phyloP scores from a whole-genome alignment of 2,888 invertebrate genomes.

The Dynastes hyllus region DNA sequence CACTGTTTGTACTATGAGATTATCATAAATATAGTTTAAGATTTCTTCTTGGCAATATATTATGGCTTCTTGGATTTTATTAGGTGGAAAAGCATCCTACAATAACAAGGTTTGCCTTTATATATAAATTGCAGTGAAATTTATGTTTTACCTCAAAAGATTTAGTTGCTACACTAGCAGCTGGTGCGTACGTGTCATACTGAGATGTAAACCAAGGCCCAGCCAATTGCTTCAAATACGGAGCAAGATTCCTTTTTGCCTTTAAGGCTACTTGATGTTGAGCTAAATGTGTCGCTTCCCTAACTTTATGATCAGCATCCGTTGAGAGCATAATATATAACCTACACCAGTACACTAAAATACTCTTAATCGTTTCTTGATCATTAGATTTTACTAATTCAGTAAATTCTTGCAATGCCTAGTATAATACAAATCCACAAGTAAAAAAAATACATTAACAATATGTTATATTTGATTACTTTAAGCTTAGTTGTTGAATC shows the following conservation, averaged over 20 bases:
- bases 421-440: slow-evolving; percentile 50
- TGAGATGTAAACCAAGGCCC: slow-evolving; percentile 91
- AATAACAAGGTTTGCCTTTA: slow-evolving; percentile 55
- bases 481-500: slow-evolving; percentile 93
- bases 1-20: slow-evolving; percentile 77
- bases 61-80: slow-evolving; percentile 86
- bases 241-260: slow-evolving; percentile 85
- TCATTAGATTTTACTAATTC: slow-evolving; percentile 80
- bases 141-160: slow-evolving; percentile 76
- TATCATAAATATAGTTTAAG: slow-evolving; percentile 81
- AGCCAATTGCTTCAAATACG: slow-evolving; percentile 83
- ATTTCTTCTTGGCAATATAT: slow-evolving; percentile 89
- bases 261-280: slow-evolving; percentile 79
- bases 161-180: slow-evolving; percentile 80
- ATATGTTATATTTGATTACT: slow-evolving; percentile 70
- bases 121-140: slow-evolving; percentile 38
- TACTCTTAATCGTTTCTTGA: slow-evolving; percentile 78
- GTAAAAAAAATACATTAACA: background rate
- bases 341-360: slow-evolving; percentile 89
- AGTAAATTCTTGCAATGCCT: slow-evolving; percentile 89
- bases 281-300: slow-evolving; percentile 86
- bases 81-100: slow-evolving; percentile 84
- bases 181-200: slow-evolving; percentile 90
- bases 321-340: slow-evolving; percentile 83
- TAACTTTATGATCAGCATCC: slow-evolving; percentile 88